Percentiles rank a stretch among this genome's conserved stretches.
Conservation (phyloP, 1,140 invertebrate species). For the Ladona fulva region DNA sequence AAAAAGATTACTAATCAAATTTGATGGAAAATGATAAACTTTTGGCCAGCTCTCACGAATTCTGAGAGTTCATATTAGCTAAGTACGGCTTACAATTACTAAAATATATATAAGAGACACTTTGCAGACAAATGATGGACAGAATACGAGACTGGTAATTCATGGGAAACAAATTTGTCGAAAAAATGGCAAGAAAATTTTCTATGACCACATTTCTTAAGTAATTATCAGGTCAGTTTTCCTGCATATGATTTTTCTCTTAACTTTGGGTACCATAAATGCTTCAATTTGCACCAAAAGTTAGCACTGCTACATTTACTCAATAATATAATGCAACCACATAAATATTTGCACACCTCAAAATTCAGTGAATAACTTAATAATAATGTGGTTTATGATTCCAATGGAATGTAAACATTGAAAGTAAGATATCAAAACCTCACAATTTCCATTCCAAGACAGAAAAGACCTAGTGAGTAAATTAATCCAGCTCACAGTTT, state of each 20-base stretch:
- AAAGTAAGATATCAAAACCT: not conserved
- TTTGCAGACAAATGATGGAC: not conserved
- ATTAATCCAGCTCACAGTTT: not conserved
- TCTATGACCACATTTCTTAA: not conserved
- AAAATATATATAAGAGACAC: not conserved
- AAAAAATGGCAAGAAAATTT: not conserved
- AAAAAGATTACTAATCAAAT: not conserved
- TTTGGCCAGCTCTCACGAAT: not conserved
- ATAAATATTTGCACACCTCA: not conserved
- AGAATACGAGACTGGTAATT: not conserved
- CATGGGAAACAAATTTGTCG: not conserved
- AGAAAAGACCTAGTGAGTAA: not conserved
- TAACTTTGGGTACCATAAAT: not conserved
- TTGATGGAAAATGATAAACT: not conserved
- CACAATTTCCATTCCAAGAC: not conserved
- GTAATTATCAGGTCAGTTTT: not conserved
- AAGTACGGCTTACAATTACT: not conserved
- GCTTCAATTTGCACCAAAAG: not conserved
- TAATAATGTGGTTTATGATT: not conserved
- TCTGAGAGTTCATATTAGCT: not conserved
- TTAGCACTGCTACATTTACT: not conserved
- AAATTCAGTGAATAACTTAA: not conserved
- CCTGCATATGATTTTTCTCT: not conserved
- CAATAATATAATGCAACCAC: not conserved
- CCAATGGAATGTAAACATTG: not conserved